A percentile compares a stretch with the other conserved stretches of the same genome.
These are phyloP conservation scores for Lophius piscatorius DNA, from an alignment of 2,113 vertebrate genomes.

Conservation along the genomic window DNA sequence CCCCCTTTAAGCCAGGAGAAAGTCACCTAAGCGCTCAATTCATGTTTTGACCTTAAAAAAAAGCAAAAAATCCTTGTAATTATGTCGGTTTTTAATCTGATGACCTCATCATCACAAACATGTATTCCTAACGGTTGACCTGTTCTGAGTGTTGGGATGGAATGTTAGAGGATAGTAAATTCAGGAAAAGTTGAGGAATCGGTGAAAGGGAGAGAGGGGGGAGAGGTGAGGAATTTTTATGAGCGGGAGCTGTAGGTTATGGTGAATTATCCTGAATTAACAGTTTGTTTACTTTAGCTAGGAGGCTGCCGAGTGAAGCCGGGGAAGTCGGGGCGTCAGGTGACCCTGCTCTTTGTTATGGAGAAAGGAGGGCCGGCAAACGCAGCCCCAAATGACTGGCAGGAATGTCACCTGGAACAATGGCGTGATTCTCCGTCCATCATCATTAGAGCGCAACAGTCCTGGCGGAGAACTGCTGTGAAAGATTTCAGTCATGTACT, in stretches of 20 bases:
- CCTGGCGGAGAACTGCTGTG: too few species aligned
- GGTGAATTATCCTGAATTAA: slow-evolving; percentile 77
- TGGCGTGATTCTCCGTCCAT: slow-evolving; percentile 64
- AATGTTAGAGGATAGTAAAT: too few species aligned
- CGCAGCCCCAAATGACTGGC: slow-evolving; percentile 58
- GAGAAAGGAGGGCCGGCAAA: slow-evolving; percentile 52
- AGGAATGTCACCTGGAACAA: slow-evolving; percentile 75
- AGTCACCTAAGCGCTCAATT: too few species aligned
- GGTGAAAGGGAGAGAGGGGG: not conserved
- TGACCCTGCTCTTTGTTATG: slow-evolving; percentile 74
- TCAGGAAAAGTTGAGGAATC: not conserved
- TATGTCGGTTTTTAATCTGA: too few species aligned
- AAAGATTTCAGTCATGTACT: too few species aligned
- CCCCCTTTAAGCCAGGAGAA: too few species aligned
- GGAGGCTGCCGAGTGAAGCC: slow-evolving; percentile 67
- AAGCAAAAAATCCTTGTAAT: too few species aligned
- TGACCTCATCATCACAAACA: too few species aligned
- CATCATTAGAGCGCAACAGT: slow-evolving; percentile 69
- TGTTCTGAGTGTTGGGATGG: too few species aligned
- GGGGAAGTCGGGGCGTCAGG: slow-evolving; percentile 63
- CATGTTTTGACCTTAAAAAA: too few species aligned
- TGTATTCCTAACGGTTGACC: too few species aligned
- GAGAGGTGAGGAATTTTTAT: slow-evolving; percentile 70
- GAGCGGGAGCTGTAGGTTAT: slow-evolving; percentile 65
- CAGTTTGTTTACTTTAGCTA: slow-evolving; percentile 74